A percentile compares a stretch with the other conserved stretches of the same genome.
These are phyloP conservation scores for Drosophila lini DNA, from an alignment of 1,140 invertebrate species.

Conservation along the genomic window DNA sequence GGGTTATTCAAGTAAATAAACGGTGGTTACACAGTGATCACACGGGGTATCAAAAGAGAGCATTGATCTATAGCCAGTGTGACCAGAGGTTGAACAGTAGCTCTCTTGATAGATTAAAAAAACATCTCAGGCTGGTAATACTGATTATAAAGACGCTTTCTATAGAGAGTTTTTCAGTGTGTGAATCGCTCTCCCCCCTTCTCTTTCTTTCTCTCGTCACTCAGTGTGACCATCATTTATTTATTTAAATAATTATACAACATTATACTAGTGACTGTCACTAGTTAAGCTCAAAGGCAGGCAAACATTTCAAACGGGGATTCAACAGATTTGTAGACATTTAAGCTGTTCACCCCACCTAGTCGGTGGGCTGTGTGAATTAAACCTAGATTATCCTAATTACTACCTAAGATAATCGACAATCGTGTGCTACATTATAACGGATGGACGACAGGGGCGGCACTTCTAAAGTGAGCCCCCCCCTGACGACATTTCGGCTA, in stretches of 20 bases:
- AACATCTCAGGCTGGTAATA: too few relatives aligned
- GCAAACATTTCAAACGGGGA: constrained; percentile 3
- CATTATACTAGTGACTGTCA: too few relatives aligned
- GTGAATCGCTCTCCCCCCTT: too few relatives aligned
- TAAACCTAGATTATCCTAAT: constrained; percentile 31
- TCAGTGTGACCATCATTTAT: not conserved
- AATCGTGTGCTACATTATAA: constrained; percentile 45
- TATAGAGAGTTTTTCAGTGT: too few relatives aligned
- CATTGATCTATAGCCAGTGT: too few relatives aligned
- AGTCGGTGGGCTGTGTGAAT: constrained; percentile 15
- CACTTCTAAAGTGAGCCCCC: constrained; percentile 38
- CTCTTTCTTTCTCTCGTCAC: too few relatives aligned
- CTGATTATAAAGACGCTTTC: too few relatives aligned
- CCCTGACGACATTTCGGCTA: constrained; percentile 22
- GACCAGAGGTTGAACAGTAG: too few relatives aligned
- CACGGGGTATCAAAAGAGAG: too few relatives aligned
- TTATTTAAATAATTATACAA: not conserved
- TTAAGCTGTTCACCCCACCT: constrained; percentile 30
- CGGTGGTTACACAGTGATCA: not conserved
- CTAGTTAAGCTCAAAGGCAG: constrained; percentile 4
- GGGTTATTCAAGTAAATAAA: not conserved
- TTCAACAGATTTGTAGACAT: constrained; percentile 26
- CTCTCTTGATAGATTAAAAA: too few relatives aligned
- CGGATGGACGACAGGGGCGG: constrained; percentile 16
- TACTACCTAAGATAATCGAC: constrained; percentile 50